Evolutionary conservation across 2,888 invertebrate species (phyloP).

Genomic region (Agrenia bidenticulata): DNA sequence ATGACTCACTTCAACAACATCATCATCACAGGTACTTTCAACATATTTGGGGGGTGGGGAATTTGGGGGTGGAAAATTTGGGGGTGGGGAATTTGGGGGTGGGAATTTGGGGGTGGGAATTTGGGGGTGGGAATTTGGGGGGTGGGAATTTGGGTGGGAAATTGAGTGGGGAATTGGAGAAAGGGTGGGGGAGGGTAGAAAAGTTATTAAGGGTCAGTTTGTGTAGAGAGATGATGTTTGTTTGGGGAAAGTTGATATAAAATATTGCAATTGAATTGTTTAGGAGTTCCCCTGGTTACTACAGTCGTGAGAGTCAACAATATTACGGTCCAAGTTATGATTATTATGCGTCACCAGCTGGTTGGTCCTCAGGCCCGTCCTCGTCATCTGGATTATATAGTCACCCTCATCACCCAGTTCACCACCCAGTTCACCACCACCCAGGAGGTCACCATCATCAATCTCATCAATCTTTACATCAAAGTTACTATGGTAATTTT

Average conservation of each 20-base stretch:
- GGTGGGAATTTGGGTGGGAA: no score
- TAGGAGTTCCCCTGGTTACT: no score
- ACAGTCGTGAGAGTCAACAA: no score
- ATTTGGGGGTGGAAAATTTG: not conserved
- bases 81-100: not conserved
- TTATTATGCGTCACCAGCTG: not conserved
- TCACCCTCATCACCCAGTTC: slow-evolving; percentile 3
- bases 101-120: not conserved
- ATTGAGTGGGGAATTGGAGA: no score
- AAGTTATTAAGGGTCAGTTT: no score
- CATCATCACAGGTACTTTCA: not conserved
- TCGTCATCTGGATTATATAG: no score
- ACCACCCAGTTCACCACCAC: not conserved
- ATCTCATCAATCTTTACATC: no score
- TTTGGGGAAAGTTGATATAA: no score
- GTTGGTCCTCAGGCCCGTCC: not conserved
- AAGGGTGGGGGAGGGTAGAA: no score
- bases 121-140: not conserved
- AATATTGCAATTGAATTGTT: no score
- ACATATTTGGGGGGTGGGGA: not conserved
- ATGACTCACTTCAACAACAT: slow-evolving; percentile 2
- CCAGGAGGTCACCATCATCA: slow-evolving; percentile 4
- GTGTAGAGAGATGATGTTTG: no score
- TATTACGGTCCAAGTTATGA: not conserved
- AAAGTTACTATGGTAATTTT: no score